A percentile compares a stretch with the other conserved stretches of the same genome.
phyloP scores from a whole-genome alignment of 2,888 invertebrate genomes.

The Tridacna crocea region DNA sequence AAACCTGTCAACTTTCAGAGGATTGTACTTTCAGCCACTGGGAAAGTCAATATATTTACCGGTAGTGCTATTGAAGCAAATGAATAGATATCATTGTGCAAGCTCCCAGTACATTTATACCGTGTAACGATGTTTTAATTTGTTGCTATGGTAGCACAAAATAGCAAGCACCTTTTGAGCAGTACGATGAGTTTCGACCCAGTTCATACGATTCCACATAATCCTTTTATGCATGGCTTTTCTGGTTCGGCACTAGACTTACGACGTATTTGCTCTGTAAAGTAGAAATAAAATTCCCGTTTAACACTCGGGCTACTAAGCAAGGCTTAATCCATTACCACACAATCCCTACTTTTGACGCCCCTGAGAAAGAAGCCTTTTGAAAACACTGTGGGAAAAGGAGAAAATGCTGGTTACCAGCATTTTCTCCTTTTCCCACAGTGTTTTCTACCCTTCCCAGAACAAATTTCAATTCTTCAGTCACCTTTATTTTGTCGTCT shows the following conservation, averaged over 20 bases:
- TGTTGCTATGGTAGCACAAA: neutral
- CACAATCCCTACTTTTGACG: no score
- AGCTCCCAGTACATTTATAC: neutral
- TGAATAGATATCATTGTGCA: neutral
- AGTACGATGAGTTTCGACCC: neutral
- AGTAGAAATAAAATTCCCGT: constrained; percentile 2
- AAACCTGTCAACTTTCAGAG: no score
- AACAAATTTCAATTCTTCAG: no score
- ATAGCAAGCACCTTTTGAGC: neutral
- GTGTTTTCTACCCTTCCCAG: no score
- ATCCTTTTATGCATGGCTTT: constrained; percentile 67
- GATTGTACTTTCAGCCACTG: no score
- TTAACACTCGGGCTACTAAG: neutral
- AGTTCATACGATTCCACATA: constrained; percentile 67
- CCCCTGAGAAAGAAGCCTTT: no score
- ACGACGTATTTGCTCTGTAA: constrained; percentile 72
- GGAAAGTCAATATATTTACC: no score
- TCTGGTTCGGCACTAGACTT: constrained; percentile 65
- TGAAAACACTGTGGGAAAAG: no score
- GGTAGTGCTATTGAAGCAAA: neutral
- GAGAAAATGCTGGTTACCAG: no score
- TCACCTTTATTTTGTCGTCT: no score
- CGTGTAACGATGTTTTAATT: neutral
- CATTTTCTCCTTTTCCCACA: neutral
- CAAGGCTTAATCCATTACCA: no score